Percentiles rank a stretch among this genome's conserved stretches.
Evolutionary conservation across 2,797 vertebrate species (phyloP).

Genomic region (Clarias platycephalus): DNA sequence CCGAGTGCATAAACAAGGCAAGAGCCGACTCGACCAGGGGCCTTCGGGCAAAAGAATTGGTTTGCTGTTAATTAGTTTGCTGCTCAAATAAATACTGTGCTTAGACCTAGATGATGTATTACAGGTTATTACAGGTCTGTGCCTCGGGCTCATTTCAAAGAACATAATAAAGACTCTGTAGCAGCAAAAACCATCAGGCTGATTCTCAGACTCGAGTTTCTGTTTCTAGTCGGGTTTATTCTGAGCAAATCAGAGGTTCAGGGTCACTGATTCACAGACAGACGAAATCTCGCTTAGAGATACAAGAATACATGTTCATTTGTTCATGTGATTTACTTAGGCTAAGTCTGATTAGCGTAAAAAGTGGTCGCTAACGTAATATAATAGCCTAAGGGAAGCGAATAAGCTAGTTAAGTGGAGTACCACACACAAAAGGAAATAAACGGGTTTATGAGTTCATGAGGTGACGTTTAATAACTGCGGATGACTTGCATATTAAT

Average conservation of each 20-base stretch:
- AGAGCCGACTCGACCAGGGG: background rate
- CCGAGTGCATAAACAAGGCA: background rate
- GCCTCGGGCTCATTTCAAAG: background rate
- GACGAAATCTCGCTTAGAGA: background rate
- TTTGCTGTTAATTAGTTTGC: constrained; percentile 17
- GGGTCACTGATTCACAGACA: background rate
- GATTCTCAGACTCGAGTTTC: background rate
- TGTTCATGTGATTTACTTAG: background rate
- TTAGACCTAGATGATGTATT: background rate
- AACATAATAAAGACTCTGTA: background rate
- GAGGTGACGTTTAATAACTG: background rate
- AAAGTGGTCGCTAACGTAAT: background rate
- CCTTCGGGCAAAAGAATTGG: background rate
- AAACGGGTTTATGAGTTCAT: background rate
- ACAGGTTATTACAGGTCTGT: background rate
- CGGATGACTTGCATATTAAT: background rate
- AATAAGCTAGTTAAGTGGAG: background rate
- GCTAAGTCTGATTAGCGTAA: background rate
- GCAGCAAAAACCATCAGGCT: background rate
- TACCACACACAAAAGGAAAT: background rate
- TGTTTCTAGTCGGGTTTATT: background rate
- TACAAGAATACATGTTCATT: background rate
- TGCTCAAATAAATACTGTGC: constrained; percentile 9
- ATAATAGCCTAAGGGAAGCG: background rate
- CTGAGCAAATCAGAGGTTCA: background rate